A percentile compares a stretch with the other conserved stretches of the same genome.
These are phyloP conservation scores for Ceramica pisi DNA, from an alignment of 2,888 invertebrate genomes.

Conservation along the genomic window DNA sequence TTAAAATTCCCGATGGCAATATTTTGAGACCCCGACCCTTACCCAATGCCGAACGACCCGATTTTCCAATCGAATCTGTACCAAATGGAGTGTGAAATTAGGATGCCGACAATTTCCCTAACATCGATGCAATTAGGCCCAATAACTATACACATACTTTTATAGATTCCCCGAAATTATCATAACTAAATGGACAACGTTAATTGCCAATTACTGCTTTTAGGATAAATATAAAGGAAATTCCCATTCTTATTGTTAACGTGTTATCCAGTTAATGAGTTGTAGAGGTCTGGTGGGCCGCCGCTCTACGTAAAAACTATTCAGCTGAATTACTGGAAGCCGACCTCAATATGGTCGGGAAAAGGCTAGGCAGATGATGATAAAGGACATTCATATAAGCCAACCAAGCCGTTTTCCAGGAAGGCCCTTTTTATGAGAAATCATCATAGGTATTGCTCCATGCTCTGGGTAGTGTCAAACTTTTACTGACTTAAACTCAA, in stretches of 20 bases:
- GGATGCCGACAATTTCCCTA: slow-evolving; percentile 25
- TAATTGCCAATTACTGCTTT: background rate
- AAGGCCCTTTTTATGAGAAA: no score
- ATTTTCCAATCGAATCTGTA: slow-evolving; percentile 34
- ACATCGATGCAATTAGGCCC: slow-evolving; percentile 27
- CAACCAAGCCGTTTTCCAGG: background rate
- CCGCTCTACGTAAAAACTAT: no score
- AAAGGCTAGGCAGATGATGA: no score
- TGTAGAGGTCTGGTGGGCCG: no score
- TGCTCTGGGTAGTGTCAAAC: no score
- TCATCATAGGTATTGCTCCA: no score
- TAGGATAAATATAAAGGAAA: background rate
- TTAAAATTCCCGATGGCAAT: slow-evolving; percentile 28
- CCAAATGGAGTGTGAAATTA: slow-evolving; percentile 46
- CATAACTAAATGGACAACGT: background rate
- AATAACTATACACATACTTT: background rate
- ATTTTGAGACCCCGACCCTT: slow-evolving; percentile 30
- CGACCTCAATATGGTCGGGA: no score
- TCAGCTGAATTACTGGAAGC: no score
- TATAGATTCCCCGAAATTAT: background rate
- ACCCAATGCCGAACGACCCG: slow-evolving; percentile 52
- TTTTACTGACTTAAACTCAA: no score
- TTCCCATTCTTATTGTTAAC: no score
- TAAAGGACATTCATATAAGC: no score
- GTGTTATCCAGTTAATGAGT: no score